Percentiles rank a stretch among this genome's conserved stretches.
These are phyloP conservation scores for Linnaemya tessellans DNA, from an alignment of 2,888 invertebrate genomes.

Conservation along the genomic window DNA sequence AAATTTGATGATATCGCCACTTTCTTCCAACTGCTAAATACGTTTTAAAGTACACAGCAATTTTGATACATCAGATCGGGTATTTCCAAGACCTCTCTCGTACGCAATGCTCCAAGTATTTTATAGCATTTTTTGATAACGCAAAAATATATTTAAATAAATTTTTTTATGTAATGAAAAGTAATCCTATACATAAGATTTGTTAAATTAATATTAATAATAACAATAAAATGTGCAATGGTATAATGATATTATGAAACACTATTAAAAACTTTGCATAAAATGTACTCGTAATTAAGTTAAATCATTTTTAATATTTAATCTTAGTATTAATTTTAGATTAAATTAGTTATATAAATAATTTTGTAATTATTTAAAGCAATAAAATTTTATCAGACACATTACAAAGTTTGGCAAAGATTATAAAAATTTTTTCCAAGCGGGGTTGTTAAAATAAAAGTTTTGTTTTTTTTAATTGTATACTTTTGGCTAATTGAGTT, in stretches of 20 bases:
- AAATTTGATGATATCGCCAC: too few species aligned
- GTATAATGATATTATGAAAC: conserved; percentile 52
- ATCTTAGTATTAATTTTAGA: conserved; percentile 52
- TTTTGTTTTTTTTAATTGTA: neutral
- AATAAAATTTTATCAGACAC: conserved; percentile 4
- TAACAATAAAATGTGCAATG: conserved; percentile 58
- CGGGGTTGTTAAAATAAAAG: neutral
- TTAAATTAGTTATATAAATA: conserved; percentile 35
- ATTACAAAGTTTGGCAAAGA: neutral
- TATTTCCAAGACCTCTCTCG: neutral
- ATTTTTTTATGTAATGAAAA: conserved; percentile 51
- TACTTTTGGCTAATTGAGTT: conserved; percentile 15
- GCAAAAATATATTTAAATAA: conserved; percentile 29
- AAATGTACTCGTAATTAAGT: conserved; percentile 28
- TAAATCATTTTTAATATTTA: conserved; percentile 25
- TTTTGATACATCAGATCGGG: neutral
- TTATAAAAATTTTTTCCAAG: neutral
- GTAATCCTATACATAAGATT: conserved; percentile 45
- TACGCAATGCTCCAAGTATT: conserved; percentile 56
- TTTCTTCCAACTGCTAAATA: neutral
- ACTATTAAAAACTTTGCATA: conserved; percentile 37
- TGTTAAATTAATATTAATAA: conserved; percentile 56
- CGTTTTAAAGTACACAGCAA: neutral
- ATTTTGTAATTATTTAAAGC: conserved; percentile 20
- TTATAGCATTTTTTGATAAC: conserved; percentile 44